Base-by-base conservation (phyloP, 2,888 invertebrate genomes). In the Eristalis arbustorum region DNA sequence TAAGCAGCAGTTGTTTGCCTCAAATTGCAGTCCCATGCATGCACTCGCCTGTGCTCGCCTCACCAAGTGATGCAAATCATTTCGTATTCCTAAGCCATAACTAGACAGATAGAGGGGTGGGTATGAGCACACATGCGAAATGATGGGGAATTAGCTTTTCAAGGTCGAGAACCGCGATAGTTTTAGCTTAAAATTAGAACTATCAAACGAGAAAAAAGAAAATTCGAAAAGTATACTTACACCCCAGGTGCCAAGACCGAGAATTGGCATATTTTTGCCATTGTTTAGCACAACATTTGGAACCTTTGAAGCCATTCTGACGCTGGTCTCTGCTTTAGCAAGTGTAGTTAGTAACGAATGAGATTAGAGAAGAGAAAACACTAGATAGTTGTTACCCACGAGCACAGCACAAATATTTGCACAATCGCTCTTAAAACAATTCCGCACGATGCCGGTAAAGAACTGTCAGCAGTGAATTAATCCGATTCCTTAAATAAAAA, bases 201-300 rank as follows among this genome's bases (percentile, higher is more conserved):
- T 18, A 49, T 49, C 49, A 49, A 18, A n/a, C n/a, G n/a, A n/a
- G n/a, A n/a, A n/a, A n/a, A n/a, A n/a, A n/a, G n/a, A n/a, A 63
- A 31, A 13, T 63, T 11, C 6, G 18, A 63, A 31, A 31, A 37
- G 18, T 57, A 8, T 25, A 94, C 93, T 93, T 93, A 96, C 96
- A 93, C 96, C 95, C 96, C 96, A 97, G 3, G 97, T 97, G 22
- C 97, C 97, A n/a, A 97, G 93, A 1, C 96, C 96, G 3, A 97
- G 91, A 61, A 95, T 94, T 0, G 96, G 97, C 89, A 96, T 94
- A 87, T 94, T 93, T 34, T 91, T 88, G 0, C 95, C 96, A 90
- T 95, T 95, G 89, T 93, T 94, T n/a, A 96, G 93, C 68, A 93
- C 94, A 0, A 96, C 92, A 88, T 91, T 93, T 3, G 95, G 94